A percentile compares a stretch with the other conserved stretches of the same genome.
phyloP scores from a whole-genome alignment of 2,797 vertebrate genomes.

The Propithecus perrieri region DNA sequence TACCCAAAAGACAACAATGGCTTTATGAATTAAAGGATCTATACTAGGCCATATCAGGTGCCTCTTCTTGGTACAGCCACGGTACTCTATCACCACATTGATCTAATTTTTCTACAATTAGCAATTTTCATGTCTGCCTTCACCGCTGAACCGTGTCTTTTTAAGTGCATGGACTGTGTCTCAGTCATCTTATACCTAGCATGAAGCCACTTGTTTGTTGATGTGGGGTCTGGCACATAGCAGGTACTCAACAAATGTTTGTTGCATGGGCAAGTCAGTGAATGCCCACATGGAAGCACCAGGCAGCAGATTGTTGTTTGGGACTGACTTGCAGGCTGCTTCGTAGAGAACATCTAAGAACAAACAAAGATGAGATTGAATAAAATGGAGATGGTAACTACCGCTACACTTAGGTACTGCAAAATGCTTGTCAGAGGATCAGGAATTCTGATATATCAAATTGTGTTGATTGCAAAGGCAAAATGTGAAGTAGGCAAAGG shows the following conservation, averaged over 20 bases:
- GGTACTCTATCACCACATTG: neutral
- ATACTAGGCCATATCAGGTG: neutral
- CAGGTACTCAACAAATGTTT: neutral
- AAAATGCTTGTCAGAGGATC: neutral
- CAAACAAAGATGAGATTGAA: neutral
- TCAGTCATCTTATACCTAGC: neutral
- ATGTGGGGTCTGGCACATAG: neutral
- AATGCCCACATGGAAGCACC: neutral
- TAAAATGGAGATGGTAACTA: neutral
- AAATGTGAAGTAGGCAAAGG: neutral
- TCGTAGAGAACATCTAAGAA: neutral
- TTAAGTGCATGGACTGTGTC: neutral
- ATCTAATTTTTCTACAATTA: neutral
- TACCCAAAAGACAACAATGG: neutral
- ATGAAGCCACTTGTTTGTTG: neutral
- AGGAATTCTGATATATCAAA: neutral
- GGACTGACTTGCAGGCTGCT: neutral
- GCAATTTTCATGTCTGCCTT: neutral
- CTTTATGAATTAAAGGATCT: neutral
- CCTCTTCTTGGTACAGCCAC: neutral
- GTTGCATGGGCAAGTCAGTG: neutral
- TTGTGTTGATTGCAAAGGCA: neutral
- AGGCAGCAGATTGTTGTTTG: neutral
- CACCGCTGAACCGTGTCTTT: neutral
- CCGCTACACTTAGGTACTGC: neutral